Evolutionary conservation across 2,888 invertebrate genomes (phyloP).

Genomic region (Hemithea aestivaria): DNA sequence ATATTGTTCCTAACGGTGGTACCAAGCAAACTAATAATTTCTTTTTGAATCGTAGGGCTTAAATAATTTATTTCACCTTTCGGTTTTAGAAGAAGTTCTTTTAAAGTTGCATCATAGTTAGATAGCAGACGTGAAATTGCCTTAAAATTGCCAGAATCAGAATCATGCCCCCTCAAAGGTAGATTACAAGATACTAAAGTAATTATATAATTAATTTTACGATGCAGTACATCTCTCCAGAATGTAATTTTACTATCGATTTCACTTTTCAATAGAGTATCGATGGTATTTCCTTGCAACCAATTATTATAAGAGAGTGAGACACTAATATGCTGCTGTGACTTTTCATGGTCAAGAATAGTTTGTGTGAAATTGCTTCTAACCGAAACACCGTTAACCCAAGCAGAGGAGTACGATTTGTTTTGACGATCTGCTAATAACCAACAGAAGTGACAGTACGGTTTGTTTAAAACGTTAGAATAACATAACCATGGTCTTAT

Average conservation of each 20-base stretch:
- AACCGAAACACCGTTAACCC: conserved; percentile 28
- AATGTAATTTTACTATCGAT: conserved; percentile 25
- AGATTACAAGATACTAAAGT: conserved; percentile 13
- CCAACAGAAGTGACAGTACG: conserved; percentile 17
- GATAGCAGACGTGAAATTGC: conserved; percentile 23
- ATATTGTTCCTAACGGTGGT: conserved; percentile 17
- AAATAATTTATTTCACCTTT: conserved; percentile 15
- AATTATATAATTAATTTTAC: conserved; percentile 24
- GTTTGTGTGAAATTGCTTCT: conserved; percentile 26
- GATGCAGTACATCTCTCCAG: conserved; percentile 24
- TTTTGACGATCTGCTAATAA: conserved; percentile 6
- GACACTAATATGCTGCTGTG: conserved; percentile 22
- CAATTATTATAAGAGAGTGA: conserved; percentile 26
- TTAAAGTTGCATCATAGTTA: conserved; percentile 22
- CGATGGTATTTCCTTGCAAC: conserved; percentile 26
- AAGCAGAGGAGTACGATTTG: conserved; percentile 21
- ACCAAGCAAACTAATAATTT: conserved; percentile 14
- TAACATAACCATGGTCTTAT: conserved; percentile 19
- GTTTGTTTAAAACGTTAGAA: conserved; percentile 19
- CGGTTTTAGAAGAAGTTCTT: conserved; percentile 13
- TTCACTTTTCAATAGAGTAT: conserved; percentile 25
- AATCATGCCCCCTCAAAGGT: conserved; percentile 18
- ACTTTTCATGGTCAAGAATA: conserved; percentile 27
- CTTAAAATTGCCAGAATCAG: conserved; percentile 24
- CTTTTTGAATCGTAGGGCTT: conserved; percentile 19